Evolutionary conservation across 2,888 invertebrate genomes (phyloP), one percentile per base, ranked within the genome.

Genomic region (Erebia aethiops): DNA sequence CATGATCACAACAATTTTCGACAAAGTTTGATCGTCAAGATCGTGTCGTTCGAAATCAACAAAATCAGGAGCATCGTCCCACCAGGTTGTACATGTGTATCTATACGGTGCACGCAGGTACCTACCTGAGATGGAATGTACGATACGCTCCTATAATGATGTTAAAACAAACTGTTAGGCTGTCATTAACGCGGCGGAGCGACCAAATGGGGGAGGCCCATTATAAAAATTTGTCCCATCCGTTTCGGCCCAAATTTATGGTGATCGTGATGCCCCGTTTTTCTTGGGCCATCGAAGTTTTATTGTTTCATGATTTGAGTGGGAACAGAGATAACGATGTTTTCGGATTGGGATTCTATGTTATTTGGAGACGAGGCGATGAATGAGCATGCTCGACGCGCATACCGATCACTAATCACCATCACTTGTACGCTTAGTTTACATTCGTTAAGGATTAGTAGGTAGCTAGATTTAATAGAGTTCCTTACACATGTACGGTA

Each of bases 191-290:
- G 90, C 89, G 84, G 88, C 89, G 86, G 87, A 82, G 84, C 82
- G 79, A 81, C 87, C 88, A 90, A 91, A 91, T 92, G 90, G 91
- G 88, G 87, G 87, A 88, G 88, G 84, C 84, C 91, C 92, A 93
- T 93, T 92, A 92, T 92, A 92, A 92, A 93, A 92, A 93, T 93
- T 93, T 93, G 93, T 93, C 93, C 90, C 92, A 91, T 92, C 92
- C 93, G 90, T 89, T 92, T 88, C 90, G 89, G 85, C 83, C 84
- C 85, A 86, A 92, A 93, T 92, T 93, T 93, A 93, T 93, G 89
- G 88, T 92, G 91, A 92, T 92, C 92, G 90, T 87, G 84, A 80
- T 87, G 87, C 83, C 85, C 87, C 88, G 91, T 90, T 90, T 89
- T 88, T 89, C 88, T 89, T 87, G 80, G 84, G 81, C 87, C 87